Conservation (phyloP, 2,888 invertebrate species). For the Coelogynopora nodosa region DNA sequence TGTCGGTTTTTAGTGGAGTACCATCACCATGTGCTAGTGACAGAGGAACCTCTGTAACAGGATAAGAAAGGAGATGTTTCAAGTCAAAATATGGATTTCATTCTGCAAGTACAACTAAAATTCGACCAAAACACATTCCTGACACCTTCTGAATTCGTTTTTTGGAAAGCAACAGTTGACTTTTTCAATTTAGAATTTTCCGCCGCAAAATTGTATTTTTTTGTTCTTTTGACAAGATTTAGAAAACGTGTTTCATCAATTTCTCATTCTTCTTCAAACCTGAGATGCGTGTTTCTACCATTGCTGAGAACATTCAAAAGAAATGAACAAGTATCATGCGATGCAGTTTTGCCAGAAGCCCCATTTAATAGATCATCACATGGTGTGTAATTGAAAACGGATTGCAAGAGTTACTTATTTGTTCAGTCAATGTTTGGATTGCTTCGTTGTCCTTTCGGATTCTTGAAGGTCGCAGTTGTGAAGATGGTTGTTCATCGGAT, state of each 20-base stretch:
- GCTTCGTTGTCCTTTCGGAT: conserved; percentile 19
- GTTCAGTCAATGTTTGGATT: not conserved
- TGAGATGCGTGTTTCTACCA: not conserved
- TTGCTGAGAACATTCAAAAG: not conserved
- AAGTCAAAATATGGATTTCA: conserved; percentile 6
- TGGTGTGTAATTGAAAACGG: conserved; percentile 24
- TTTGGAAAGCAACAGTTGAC: not conserved
- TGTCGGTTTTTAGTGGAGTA: conserved; percentile 41
- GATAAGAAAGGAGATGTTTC: conserved; percentile 26
- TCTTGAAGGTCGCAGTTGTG: conserved; percentile 18
- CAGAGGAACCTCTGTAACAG: conserved; percentile 30
- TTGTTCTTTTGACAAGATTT: not conserved
- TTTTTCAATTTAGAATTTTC: not conserved
- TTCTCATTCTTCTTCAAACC: not conserved
- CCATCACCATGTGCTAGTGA: conserved; percentile 43
- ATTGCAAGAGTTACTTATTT: conserved; percentile 15
- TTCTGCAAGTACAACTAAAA: not conserved
- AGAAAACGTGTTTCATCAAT: conserved; percentile 15
- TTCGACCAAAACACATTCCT: conserved; percentile 3
- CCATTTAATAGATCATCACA: conserved; percentile 10
- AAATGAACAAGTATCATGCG: not conserved
- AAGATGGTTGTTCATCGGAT: conserved; percentile 3
- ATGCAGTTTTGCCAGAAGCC: conserved; percentile 22
- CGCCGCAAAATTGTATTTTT: not conserved
- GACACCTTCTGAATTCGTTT: conserved; percentile 7